phyloP scores from a whole-genome alignment of 1,140 invertebrate genomes.

The Adelges cooleyi region DNA sequence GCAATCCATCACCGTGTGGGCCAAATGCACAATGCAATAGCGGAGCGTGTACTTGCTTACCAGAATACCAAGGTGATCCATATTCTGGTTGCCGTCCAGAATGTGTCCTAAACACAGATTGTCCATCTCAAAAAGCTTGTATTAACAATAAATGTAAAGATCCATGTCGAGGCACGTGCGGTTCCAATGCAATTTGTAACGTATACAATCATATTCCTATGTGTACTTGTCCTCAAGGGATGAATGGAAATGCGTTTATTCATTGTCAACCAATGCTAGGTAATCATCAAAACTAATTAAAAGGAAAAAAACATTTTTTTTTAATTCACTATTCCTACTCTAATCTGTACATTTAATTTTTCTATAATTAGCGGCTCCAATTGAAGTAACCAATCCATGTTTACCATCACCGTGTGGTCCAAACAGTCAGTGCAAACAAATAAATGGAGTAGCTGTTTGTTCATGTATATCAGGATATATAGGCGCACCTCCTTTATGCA shows the following conservation, averaged over 20 bases:
- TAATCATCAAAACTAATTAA: constrained; percentile 51
- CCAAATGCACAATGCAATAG: constrained; percentile 51
- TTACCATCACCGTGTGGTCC: constrained; percentile 55
- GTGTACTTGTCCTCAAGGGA: constrained; percentile 54
- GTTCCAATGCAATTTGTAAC: constrained; percentile 52
- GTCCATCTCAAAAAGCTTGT: constrained; percentile 52
- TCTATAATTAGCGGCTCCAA: constrained; percentile 39
- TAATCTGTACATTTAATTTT: not conserved
- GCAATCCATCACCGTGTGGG: constrained; percentile 63
- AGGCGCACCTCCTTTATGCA: constrained; percentile 56
- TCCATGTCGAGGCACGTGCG: constrained; percentile 60
- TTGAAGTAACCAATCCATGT: constrained; percentile 39
- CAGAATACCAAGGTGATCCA: constrained; percentile 51
- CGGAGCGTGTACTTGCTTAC: constrained; percentile 47
- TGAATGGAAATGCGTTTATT: constrained; percentile 58
- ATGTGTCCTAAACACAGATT: constrained; percentile 52
- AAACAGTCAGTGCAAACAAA: constrained; percentile 45
- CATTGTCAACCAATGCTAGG: constrained; percentile 44
- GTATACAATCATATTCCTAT: constrained; percentile 60
- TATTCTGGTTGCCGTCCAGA: constrained; percentile 51
- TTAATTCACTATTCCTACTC: constrained; percentile 39
- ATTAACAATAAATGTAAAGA: constrained; percentile 61
- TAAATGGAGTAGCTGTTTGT: constrained; percentile 43
- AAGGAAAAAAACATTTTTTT: constrained; percentile 46
- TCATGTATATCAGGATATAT: constrained; percentile 46